phyloP scores from a whole-genome alignment of 2,888 invertebrate genomes.

The Cosmorhoe ocellata region DNA sequence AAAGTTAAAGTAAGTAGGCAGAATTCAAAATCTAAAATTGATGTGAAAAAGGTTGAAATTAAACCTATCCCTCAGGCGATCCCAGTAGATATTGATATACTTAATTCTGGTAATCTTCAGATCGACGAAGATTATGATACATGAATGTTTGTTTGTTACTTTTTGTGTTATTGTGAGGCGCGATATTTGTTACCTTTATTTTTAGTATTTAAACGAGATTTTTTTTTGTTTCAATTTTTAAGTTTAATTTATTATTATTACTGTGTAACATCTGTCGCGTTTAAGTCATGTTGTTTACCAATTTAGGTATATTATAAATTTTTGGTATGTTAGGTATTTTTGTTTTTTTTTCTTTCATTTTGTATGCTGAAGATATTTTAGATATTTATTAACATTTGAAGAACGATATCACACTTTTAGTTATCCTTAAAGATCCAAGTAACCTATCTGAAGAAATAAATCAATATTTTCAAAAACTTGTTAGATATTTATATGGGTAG shows the following conservation, averaged over 20 bases:
- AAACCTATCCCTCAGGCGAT: conserved; percentile 40
- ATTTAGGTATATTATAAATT: conserved; percentile 52
- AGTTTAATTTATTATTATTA: conserved; percentile 28
- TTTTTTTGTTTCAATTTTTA: conserved; percentile 33
- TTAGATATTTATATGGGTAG: too few relatives aligned
- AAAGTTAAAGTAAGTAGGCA: conserved; percentile 52
- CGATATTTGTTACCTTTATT: conserved; percentile 42
- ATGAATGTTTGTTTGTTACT: conserved; percentile 63
- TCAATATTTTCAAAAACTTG: too few relatives aligned
- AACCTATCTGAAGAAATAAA: too few relatives aligned
- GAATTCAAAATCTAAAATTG: conserved; percentile 58
- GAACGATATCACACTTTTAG: background rate
- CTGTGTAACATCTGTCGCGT: conserved; percentile 49
- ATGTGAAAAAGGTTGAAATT: conserved; percentile 54
- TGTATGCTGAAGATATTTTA: conserved; percentile 38
- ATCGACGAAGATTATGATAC: conserved; percentile 81
- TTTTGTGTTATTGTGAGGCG: conserved; percentile 36
- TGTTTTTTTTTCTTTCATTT: conserved; percentile 35
- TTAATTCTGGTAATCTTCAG: conserved; percentile 71
- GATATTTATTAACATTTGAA: conserved; percentile 38
- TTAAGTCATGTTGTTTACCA: conserved; percentile 60
- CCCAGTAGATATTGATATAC: conserved; percentile 60
- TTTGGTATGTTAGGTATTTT: conserved; percentile 37
- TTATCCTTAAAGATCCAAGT: too few relatives aligned
- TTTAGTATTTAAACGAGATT: conserved; percentile 37